These are phyloP conservation scores for Yponomeuta evonymella DNA, from an alignment of 2,888 invertebrate genomes.

Conservation along the genomic window DNA sequence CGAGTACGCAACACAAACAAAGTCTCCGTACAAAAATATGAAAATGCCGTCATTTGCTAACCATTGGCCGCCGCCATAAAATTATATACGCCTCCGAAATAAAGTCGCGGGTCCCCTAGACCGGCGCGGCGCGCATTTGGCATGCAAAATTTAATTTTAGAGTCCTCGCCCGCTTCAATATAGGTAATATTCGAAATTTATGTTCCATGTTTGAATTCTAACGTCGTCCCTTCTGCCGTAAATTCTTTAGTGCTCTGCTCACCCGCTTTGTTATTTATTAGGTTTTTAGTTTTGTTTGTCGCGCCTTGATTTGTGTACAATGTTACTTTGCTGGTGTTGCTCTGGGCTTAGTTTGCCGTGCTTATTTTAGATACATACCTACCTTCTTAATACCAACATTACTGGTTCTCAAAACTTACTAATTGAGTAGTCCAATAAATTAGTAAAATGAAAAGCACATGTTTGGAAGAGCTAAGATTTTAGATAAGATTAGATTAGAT, in stretches of 20 bases:
- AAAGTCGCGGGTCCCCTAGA: constrained; percentile 45
- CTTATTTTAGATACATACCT: too few species aligned
- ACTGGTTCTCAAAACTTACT: too few species aligned
- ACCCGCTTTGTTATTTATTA: constrained; percentile 26
- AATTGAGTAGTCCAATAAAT: too few species aligned
- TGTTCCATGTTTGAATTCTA: constrained; percentile 59
- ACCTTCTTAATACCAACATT: too few species aligned
- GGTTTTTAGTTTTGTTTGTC: constrained; percentile 5
- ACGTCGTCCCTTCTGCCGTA: constrained; percentile 52
- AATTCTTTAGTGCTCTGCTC: constrained; percentile 40
- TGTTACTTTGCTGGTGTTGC: constrained; percentile 8
- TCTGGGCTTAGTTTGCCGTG: too few species aligned
- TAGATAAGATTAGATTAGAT: too few species aligned
- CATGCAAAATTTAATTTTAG: constrained; percentile 74
- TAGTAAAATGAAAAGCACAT: too few species aligned
- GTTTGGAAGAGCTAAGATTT: too few species aligned
- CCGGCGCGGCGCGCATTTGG: constrained; percentile 50
- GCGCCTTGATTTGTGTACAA: constrained; percentile 11
- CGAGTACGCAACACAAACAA: neutral
- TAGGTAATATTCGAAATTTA: constrained; percentile 45
- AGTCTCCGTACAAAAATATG: neutral
- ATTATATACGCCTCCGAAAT: constrained; percentile 76
- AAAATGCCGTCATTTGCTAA: constrained; percentile 58
- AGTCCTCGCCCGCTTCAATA: constrained; percentile 69
- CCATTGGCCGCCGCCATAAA: constrained; percentile 73